Conservation (phyloP, 2,113 vertebrate genomes). For the Cygnus atratus region DNA sequence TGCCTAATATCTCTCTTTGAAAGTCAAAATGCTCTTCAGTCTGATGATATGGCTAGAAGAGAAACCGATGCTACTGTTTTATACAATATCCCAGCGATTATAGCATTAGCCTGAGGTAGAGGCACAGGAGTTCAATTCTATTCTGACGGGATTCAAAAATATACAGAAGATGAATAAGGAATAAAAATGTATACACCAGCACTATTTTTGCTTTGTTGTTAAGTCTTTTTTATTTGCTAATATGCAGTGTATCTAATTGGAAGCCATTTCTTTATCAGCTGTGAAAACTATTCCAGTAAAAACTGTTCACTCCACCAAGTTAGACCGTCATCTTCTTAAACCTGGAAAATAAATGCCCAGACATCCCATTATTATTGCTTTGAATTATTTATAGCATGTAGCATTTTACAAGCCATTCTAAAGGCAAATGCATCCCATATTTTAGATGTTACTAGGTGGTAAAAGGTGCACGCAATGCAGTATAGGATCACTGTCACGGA, state of each 20-base stretch:
- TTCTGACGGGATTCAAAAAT: not conserved
- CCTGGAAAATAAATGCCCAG: not conserved
- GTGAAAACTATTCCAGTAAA: not conserved
- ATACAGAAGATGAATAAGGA: not conserved
- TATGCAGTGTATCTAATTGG: not conserved
- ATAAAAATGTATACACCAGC: not conserved
- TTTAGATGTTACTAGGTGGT: conserved; percentile 31
- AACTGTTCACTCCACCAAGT: not conserved
- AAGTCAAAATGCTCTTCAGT: not conserved
- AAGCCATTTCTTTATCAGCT: not conserved
- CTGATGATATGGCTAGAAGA: not conserved
- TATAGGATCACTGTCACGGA: not conserved
- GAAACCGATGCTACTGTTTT: not conserved
- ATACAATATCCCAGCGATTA: not conserved
- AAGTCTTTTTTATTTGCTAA: not conserved
- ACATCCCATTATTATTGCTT: conserved; percentile 17
- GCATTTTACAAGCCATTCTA: conserved; percentile 25
- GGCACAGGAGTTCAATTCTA: not conserved
- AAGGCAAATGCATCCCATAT: conserved; percentile 36
- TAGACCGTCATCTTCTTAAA: not conserved
- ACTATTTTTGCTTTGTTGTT: not conserved
- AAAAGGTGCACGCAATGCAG: not conserved
- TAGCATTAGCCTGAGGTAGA: not conserved
- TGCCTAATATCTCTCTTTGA: not conserved
- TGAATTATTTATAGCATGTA: conserved; percentile 55